Evolutionary conservation across 2,888 invertebrate species (phyloP).

Genomic region (Xestia sexstrigata): DNA sequence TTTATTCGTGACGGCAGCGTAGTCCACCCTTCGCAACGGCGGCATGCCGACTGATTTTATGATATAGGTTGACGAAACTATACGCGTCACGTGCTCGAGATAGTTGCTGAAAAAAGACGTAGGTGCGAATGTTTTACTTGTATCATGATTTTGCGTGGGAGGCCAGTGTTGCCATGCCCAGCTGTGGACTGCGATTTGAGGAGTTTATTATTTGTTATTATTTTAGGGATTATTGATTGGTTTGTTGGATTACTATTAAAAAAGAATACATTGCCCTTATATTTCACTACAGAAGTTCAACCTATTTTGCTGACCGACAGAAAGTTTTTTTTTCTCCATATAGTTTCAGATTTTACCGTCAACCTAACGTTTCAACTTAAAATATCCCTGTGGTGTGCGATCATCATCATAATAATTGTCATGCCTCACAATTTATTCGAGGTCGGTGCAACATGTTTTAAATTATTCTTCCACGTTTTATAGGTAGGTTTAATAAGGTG

Average conservation of each 20-base stretch:
- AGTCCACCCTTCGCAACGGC: slow-evolving; percentile 37
- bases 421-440: neutral
- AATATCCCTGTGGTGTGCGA: neutral
- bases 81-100: neutral
- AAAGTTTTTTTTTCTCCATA: neutral
- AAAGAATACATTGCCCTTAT: neutral
- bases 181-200: neutral
- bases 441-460: neutral
- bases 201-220: neutral
- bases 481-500: too few species aligned
- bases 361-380: neutral
- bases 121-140: neutral
- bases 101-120: slow-evolving; percentile 17
- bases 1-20: slow-evolving; percentile 1
- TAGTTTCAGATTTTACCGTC: neutral
- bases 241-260: neutral
- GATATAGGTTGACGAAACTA: slow-evolving; percentile 1
- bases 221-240: neutral
- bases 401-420: neutral
- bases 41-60: slow-evolving; percentile 32
- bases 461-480: neutral
- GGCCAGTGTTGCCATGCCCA: neutral
- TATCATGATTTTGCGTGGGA: neutral
- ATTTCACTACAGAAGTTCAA: neutral
- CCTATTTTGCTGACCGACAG: neutral